Percentiles rank a stretch among this genome's conserved stretches.
phyloP scores from a whole-genome alignment of 1,140 invertebrate species.

The Zophobas morio region DNA sequence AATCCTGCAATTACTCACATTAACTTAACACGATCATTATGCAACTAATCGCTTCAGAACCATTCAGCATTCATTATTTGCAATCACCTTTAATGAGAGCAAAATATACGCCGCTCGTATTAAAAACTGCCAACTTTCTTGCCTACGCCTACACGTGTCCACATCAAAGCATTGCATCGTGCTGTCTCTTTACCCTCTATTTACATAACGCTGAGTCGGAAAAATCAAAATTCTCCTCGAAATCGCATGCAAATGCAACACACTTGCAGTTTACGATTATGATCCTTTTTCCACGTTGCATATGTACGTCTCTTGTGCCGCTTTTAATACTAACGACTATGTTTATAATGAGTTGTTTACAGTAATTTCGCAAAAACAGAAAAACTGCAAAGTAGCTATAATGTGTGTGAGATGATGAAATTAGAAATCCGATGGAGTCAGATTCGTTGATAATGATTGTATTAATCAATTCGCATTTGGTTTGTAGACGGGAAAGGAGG shows the following conservation, averaged over 20 bases:
- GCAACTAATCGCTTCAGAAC: too few relatives aligned
- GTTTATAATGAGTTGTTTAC: slow-evolving; percentile 46
- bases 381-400: slow-evolving; percentile 38
- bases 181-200: neutral
- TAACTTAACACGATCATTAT: too few relatives aligned
- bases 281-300: slow-evolving; percentile 5
- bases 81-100: too few relatives aligned
- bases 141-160: too few relatives aligned
- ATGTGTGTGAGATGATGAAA: slow-evolving; percentile 48
- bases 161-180: too few relatives aligned
- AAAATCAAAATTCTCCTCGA: slow-evolving; percentile 23
- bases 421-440: slow-evolving; percentile 41
- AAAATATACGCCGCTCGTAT: too few relatives aligned
- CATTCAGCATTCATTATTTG: too few relatives aligned
- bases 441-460: slow-evolving; percentile 29
- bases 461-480: slow-evolving; percentile 23
- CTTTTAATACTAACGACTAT: slow-evolving; percentile 42
- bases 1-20: too few relatives aligned
- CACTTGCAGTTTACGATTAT: slow-evolving; percentile 2
- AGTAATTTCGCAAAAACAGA: slow-evolving; percentile 16
- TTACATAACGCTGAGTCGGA: slow-evolving; percentile 20
- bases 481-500: slow-evolving; percentile 19
- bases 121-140: too few relatives aligned
- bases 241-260: neutral
- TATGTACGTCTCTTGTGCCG: neutral